Evolutionary conservation across 2,113 vertebrate genomes (phyloP), one percentile per base, ranked within the genome.

Genomic region (Motacilla tschutschensis): DNA sequence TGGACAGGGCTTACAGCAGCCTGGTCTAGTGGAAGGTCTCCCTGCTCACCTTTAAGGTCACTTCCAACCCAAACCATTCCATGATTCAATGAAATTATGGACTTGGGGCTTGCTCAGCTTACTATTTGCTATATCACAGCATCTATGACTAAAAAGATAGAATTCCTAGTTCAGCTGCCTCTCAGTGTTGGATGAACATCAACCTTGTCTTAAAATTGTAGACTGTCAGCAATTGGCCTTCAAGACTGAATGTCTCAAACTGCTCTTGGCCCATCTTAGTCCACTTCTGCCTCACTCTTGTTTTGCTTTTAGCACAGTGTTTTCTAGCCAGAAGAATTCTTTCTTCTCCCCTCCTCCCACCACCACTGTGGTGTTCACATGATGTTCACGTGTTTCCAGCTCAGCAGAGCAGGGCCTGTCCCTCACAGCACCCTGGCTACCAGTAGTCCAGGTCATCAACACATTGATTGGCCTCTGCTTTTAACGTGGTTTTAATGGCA

Each of bases 61-160:
- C 16, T 72, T 79, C 44, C n/a, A 65, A 40, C 10, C 33, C 38
- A 79, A 79, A 51, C 11, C 3, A 40, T 79, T 86, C 38, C 24
- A 21, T 18, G 24, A 38, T 58, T 64, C 10, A 12, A 29, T 62
- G 66, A 67, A 82, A 41, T 75, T n/a, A 24, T 12, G 1, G 46
- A 13, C 36, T 21, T 15, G 5, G 6, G n/a, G 18, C 47, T 88
- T 69, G 24, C 63, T 78, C 0, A 0, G 10, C 12, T 60, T 58
- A 38, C 14, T 53, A 3, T 59, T 77, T 85, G 40, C 44, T 44
- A 2, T 53, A 36, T 46, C 22, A 14, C 17, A 47, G 46, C 47
- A 17, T 11, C 9, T 70, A 0, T 48, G 41, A 44, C 25, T 25
- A 21, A 50, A 64, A 82, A 35, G 43, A 73, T 17, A 57, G 31